Base-by-base conservation (phyloP, 2,113 vertebrate species). In the Neodontobutis hainanensis region DNA sequence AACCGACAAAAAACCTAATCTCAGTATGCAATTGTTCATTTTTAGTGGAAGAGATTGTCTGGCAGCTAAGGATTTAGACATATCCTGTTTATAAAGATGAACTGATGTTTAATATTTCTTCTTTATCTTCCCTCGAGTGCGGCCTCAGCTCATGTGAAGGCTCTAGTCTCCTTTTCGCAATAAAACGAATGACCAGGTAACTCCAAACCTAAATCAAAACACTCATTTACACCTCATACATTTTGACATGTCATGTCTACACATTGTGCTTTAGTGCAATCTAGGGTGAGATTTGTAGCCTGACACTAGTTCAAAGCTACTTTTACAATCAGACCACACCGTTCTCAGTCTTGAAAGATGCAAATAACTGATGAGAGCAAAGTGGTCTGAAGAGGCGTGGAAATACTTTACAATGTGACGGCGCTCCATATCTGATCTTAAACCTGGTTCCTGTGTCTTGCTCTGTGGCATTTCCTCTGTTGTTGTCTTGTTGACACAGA, bases 371-470 rank as follows among this genome's bases (percentile, higher is more conserved):
- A 66, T 36, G 10, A 11, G 11, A 48, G 11, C 35, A 19, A 69
- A 49, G 78, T 77, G 77, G 78, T 44, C 52, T 42, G 57, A 65
- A 59, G 57, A 65, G 52, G 52, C 52, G 52, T 16, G 7, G n/a
- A 66, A 57, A n/a, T 46, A 59, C 4, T 58, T 32, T 2, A 11
- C 48, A 49, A 58, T 61, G 46, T 72, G 76, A 69, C 73, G 66
- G 43, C 3, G 8, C 46, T 70, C 66, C 73, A 51, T 81, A 85
- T 86, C 83, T 77, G 68, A 84, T 82, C 72, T 66, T 55, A 73
- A 64, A 73, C 81, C 75, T 51, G 61, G 63, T 81, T 73, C 77
- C 77, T 84, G 76, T 61, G 46, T 78, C 77, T 60, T 71, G 63
- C 65, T 52, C 59, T 2, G 43, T 76, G 79, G 81, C 9, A 79